Evolutionary conservation across 2,888 invertebrate genomes (phyloP).

Genomic region (Eupithecia tripunctaria): DNA sequence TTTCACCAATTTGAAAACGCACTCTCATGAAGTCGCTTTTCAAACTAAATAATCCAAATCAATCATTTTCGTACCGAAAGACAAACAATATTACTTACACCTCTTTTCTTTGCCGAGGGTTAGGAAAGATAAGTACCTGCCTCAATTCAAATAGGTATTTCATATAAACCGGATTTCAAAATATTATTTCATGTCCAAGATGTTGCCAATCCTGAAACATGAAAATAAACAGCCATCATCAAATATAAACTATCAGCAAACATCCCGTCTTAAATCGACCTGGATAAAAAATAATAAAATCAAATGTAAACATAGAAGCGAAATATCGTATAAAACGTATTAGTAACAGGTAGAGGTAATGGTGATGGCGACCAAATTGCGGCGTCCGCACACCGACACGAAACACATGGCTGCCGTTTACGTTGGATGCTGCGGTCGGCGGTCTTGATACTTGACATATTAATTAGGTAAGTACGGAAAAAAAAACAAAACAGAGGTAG

Average conservation of each 20-base stretch:
- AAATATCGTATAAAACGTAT: conserved; percentile 73
- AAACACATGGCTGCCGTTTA: conserved; percentile 75
- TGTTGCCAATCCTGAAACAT: conserved; percentile 26
- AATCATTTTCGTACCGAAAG: neutral
- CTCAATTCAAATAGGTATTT: neutral
- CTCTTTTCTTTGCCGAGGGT: neutral
- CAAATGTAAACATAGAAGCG: conserved; percentile 49
- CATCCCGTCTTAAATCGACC: conserved; percentile 44
- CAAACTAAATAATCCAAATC: neutral
- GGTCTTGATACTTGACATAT: conserved; percentile 51
- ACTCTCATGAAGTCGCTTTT: neutral
- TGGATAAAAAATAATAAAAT: conserved; percentile 45
- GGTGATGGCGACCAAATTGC: conserved; percentile 73
- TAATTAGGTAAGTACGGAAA: neutral
- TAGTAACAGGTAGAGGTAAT: conserved; percentile 66
- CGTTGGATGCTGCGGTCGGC: conserved; percentile 34
- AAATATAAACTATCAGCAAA: conserved; percentile 35
- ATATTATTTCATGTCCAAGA: neutral
- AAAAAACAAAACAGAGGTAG: neutral
- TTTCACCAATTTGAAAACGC: neutral
- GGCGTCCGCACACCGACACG: conserved; percentile 69
- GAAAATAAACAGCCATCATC: conserved; percentile 30
- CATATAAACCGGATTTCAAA: neutral
- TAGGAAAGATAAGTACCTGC: neutral
- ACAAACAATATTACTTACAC: neutral